Evolutionary conservation across 2,797 vertebrate species (phyloP).

Genomic region (Podargus strigoides): DNA sequence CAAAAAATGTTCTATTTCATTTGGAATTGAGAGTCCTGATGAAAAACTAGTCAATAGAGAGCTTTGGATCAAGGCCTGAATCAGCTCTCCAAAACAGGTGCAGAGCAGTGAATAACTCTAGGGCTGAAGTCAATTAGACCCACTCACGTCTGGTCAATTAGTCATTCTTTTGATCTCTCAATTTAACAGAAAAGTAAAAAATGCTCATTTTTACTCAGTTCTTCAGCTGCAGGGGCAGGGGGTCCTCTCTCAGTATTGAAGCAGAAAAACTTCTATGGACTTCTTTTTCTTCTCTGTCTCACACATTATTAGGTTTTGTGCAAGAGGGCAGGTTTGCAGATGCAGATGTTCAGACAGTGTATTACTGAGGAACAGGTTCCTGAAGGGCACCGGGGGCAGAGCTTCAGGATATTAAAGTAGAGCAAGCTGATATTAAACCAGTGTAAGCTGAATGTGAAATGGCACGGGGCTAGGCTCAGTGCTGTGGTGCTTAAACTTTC

Average conservation of each 20-base stretch:
- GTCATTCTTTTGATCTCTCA: conserved; percentile 39
- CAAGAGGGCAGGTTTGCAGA: neutral
- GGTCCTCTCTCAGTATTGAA: neutral
- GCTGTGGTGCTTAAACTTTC: neutral
- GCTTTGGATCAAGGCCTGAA: neutral
- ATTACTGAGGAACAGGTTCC: neutral
- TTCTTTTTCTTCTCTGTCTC: neutral
- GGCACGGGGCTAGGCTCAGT: neutral
- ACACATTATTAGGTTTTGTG: neutral
- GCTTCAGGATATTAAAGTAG: neutral
- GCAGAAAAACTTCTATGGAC: neutral
- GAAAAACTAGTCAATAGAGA: neutral
- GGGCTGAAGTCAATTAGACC: conserved; percentile 22
- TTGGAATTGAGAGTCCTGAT: neutral
- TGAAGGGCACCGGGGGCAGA: neutral
- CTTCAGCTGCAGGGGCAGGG: neutral
- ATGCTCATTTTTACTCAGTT: neutral
- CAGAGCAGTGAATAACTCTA: neutral
- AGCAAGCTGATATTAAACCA: neutral
- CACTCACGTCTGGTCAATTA: conserved; percentile 8
- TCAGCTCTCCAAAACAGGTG: neutral
- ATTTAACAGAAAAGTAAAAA: neutral
- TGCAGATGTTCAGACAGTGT: neutral
- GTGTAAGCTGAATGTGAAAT: neutral
- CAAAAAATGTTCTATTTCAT: neutral